Evolutionary conservation across 2,888 invertebrate genomes (phyloP).

Genomic region (Sminthurinus aureus): DNA sequence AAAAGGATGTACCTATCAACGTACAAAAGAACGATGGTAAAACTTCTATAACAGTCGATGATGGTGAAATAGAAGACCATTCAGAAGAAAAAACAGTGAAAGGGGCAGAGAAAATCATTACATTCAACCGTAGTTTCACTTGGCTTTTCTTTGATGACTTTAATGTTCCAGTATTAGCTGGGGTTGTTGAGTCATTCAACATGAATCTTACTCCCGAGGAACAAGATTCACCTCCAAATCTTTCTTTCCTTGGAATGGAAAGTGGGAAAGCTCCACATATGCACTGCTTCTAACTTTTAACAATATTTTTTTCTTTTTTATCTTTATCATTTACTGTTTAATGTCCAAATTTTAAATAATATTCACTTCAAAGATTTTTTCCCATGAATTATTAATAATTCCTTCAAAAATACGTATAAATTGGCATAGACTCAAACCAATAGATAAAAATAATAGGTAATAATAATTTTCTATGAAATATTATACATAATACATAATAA

Average conservation of each 20-base stretch:
- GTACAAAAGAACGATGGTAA: background rate
- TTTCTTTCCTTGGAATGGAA: constrained; percentile 25
- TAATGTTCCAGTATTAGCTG: constrained; percentile 22
- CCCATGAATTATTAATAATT: too few species aligned
- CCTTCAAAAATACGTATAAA: too few species aligned
- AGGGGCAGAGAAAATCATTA: background rate
- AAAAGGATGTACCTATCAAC: background rate
- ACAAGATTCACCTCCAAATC: background rate
- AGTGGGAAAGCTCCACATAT: background rate
- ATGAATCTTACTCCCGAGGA: background rate
- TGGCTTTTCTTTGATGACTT: constrained; percentile 31
- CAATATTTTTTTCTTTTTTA: too few species aligned
- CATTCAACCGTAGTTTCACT: constrained; percentile 20
- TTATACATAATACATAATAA: too few species aligned
- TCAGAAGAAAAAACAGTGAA: background rate
- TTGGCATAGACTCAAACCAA: too few species aligned
- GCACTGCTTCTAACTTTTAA: background rate
- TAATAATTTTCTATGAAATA: too few species aligned
- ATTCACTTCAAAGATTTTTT: too few species aligned
- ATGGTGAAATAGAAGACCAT: background rate
- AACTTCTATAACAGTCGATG: too few species aligned
- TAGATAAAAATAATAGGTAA: too few species aligned
- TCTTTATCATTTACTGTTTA: too few species aligned
- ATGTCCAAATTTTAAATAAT: too few species aligned
- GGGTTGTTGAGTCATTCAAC: constrained; percentile 11